A percentile compares a stretch with the other conserved stretches of the same genome.
Evolutionary conservation across 2,888 invertebrate genomes (phyloP).

Genomic region (Folsomia manolachei): DNA sequence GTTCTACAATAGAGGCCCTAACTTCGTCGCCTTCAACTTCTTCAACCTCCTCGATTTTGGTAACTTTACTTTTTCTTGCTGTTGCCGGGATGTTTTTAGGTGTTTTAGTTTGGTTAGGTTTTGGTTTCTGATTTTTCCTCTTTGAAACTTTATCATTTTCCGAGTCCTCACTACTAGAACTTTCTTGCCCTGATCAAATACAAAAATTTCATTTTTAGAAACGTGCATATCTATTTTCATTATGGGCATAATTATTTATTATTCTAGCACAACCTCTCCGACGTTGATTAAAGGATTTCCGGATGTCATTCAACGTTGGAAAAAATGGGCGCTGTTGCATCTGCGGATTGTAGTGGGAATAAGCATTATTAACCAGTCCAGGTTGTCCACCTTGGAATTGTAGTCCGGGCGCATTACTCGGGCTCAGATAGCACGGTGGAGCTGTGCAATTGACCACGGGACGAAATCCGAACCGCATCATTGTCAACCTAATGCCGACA

Average conservation of each 20-base stretch:
- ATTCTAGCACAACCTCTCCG: too few species aligned
- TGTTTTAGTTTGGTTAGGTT: too few species aligned
- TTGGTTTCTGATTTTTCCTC: neutral
- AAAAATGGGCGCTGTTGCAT: too few species aligned
- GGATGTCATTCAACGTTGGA: neutral
- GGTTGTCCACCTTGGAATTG: conserved; percentile 6
- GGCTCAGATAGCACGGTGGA: conserved; percentile 37
- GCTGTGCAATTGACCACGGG: conserved; percentile 45
- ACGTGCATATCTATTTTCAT: too few species aligned
- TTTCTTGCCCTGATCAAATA: too few species aligned
- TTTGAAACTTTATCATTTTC: neutral
- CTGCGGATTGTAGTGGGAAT: neutral
- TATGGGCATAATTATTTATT: too few species aligned
- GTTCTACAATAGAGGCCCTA: too few species aligned
- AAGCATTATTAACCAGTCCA: neutral
- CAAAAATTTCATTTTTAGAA: too few species aligned
- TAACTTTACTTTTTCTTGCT: neutral
- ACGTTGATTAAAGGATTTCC: neutral
- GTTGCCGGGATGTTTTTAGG: too few species aligned
- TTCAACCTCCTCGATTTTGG: neutral
- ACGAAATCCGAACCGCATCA: conserved; percentile 45
- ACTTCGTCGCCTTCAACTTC: too few species aligned
- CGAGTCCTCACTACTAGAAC: neutral
- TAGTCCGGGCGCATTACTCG: conserved; percentile 29
- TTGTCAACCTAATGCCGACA: too few species aligned